These are phyloP conservation scores for Naja naja DNA, from an alignment of 2,113 vertebrate genomes.

Conservation along the genomic window DNA sequence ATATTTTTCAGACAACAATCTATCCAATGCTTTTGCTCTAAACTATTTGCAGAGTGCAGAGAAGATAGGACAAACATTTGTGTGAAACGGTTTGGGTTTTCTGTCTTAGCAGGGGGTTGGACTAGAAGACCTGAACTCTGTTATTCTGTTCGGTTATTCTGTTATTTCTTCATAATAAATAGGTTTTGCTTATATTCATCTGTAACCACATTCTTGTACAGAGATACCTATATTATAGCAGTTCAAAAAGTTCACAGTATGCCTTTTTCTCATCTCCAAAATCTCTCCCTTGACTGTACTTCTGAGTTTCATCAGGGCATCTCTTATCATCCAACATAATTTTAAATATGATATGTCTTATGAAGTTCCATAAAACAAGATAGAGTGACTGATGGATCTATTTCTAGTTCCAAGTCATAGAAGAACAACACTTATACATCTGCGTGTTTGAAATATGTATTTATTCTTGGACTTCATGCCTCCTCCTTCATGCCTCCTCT, in stretches of 20 bases:
- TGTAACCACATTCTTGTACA: neutral
- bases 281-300: neutral
- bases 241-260: neutral
- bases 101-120: neutral
- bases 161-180: neutral
- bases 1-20: neutral
- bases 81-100: neutral
- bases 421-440: neutral
- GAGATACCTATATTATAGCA: neutral
- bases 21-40: neutral
- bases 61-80: neutral
- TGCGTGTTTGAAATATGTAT: neutral
- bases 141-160: no score
- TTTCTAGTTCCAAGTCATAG: neutral
- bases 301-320: neutral
- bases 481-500: neutral
- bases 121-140: neutral
- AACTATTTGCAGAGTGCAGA: neutral
- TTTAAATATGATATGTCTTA: neutral
- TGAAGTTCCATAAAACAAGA: neutral
- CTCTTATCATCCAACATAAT: neutral
- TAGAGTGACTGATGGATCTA: neutral
- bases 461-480: neutral
- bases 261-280: neutral
- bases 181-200: neutral